Evolutionary conservation across 2,797 vertebrate species (phyloP).

Genomic region (Myotis findleyi): DNA sequence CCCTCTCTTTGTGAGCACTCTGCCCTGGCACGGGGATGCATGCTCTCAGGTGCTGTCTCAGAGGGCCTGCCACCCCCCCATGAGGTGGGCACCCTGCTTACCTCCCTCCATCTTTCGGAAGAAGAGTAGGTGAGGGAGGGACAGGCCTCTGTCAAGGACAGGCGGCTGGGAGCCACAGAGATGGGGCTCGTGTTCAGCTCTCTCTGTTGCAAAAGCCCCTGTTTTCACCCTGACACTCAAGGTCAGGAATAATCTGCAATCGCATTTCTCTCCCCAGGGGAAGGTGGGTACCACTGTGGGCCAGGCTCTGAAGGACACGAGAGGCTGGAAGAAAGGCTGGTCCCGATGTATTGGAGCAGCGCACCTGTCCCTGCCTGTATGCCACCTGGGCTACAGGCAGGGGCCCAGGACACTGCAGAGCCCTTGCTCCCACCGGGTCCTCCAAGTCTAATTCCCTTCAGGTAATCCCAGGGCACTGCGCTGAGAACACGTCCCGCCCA

Average conservation of each 20-base stretch:
- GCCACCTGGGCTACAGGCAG: neutral
- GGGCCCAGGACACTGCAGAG: neutral
- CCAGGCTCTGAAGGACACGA: neutral
- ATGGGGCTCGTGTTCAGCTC: neutral
- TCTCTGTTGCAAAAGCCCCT: neutral
- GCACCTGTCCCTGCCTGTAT: neutral
- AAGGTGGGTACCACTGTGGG: neutral
- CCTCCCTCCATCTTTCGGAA: neutral
- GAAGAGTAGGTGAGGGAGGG: neutral
- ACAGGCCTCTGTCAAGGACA: neutral
- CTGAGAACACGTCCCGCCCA: neutral
- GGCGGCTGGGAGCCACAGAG: neutral
- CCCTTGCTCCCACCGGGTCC: neutral
- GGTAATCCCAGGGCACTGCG: neutral
- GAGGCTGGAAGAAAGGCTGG: neutral
- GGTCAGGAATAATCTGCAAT: neutral
- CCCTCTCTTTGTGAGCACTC: neutral
- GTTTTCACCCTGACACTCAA: fast-evolving
- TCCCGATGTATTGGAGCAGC: neutral
- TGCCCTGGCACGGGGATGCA: no score
- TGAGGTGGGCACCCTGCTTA: neutral
- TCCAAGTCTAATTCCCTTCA: neutral
- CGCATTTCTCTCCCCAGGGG: neutral
- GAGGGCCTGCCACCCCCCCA: neutral
- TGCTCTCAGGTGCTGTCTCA: neutral